A percentile compares a stretch with the other conserved stretches of the same genome.
Evolutionary conservation across 92 coral and sea anemone genomes (phyloP).

Genomic region (Phenganax subtilis): DNA sequence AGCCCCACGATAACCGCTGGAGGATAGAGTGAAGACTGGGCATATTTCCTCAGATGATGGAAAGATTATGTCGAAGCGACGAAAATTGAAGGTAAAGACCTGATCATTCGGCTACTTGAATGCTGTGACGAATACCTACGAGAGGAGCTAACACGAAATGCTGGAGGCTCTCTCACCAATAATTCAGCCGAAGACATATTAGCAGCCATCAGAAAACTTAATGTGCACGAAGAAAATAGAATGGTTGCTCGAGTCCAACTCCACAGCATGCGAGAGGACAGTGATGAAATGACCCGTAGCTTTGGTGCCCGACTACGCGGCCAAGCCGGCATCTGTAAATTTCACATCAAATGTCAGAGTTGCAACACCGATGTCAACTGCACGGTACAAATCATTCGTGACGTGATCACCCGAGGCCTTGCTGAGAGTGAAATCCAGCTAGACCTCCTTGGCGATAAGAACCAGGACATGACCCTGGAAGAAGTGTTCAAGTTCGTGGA

Average conservation of each 20-base stretch:
- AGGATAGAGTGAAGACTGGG: too few species aligned
- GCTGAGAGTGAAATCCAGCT: slow-evolving; percentile 12
- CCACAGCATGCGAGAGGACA: slow-evolving; percentile 52
- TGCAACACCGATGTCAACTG: neutral
- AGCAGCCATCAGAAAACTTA: slow-evolving; percentile 43
- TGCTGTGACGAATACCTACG: too few species aligned
- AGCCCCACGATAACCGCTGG: neutral
- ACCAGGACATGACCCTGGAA: neutral
- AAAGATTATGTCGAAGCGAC: too few species aligned
- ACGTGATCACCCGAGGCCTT: slow-evolving; percentile 1
- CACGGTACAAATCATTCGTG: neutral
- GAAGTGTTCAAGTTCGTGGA: neutral
- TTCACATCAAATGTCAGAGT: neutral
- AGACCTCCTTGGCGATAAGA: slow-evolving; percentile 9
- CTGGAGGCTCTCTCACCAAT: slow-evolving; percentile 16
- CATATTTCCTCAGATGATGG: too few species aligned
- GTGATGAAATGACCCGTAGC: slow-evolving; percentile 48
- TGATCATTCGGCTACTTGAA: too few species aligned
- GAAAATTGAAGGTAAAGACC: too few species aligned
- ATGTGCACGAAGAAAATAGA: slow-evolving; percentile 51
- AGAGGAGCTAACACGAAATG: neutral
- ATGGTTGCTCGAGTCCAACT: slow-evolving; percentile 61
- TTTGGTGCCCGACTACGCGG: slow-evolving; percentile 53
- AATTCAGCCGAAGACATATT: neutral
- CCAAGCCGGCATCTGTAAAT: slow-evolving; percentile 36